Percentiles rank a stretch among this genome's conserved stretches.
Evolutionary conservation across 2,113 vertebrate genomes (phyloP).

Genomic region (Eurypyga helias): DNA sequence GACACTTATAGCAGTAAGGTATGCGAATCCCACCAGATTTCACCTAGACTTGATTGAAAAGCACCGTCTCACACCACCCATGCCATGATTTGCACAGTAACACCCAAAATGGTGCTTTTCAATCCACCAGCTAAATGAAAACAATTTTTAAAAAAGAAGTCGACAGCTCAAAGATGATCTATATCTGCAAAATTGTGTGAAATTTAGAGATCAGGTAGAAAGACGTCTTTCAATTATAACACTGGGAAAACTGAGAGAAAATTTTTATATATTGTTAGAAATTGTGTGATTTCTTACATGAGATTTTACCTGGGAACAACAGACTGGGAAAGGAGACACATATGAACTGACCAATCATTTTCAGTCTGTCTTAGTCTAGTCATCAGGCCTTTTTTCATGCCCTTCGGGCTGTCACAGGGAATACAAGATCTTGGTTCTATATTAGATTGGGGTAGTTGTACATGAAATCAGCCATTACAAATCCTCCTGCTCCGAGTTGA

Average conservation of each 20-base stretch:
- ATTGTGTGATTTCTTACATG: background rate
- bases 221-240: background rate
- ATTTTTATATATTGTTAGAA: background rate
- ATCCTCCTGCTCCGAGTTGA: background rate
- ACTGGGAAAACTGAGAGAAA: background rate
- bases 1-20: background rate
- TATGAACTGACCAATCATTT: background rate
- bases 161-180: background rate
- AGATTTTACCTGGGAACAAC: background rate
- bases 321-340: background rate
- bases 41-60: background rate
- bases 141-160: background rate
- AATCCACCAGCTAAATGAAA: background rate
- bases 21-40: background rate
- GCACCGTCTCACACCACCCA: fast-evolving
- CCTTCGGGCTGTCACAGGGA: background rate
- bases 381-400: background rate
- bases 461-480: background rate
- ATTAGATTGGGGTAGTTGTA: background rate
- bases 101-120: fast-evolving
- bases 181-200: fast-evolving
- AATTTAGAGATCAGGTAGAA: background rate
- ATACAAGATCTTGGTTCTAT: background rate
- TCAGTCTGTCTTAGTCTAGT: background rate
- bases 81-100: fast-evolving